Conservation (phyloP, 92 coral and sea anemone species). For the Palythoa caribaeorum region DNA sequence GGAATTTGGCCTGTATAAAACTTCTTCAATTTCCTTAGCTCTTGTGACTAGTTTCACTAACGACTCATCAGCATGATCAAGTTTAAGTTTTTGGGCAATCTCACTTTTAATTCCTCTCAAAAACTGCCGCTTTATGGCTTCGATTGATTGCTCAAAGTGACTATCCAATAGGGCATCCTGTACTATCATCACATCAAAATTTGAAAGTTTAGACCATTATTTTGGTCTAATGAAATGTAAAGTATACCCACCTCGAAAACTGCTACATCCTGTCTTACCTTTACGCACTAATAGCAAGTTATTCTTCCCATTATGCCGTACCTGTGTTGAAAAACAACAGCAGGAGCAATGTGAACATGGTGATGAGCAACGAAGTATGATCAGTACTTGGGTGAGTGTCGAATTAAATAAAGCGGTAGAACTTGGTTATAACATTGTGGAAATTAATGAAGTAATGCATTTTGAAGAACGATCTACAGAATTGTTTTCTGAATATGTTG, state of each 20-base stretch:
- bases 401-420: slow-evolving; percentile 3
- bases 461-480: not conserved
- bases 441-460: slow-evolving; percentile 14
- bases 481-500: not conserved
- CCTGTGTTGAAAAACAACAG: not conserved
- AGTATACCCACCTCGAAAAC: not conserved
- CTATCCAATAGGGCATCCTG: no score
- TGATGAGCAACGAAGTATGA: slow-evolving; percentile 8
- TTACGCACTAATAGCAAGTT: not conserved
- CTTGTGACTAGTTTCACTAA: no score
- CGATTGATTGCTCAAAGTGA: no score
- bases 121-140: no score
- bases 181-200: no score
- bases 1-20: no score
- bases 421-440: not conserved
- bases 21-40: no score
- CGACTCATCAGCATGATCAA: no score
- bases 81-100: no score
- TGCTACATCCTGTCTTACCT: not conserved
- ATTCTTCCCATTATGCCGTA: not conserved
- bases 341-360: not conserved
- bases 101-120: no score
- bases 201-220: no score
- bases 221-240: slow-evolving; percentile 3
- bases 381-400: not conserved